Evolutionary conservation across 2,797 vertebrate species (phyloP), one percentile per base, ranked within the genome.

Genomic region (Ceryle rudis): DNA sequence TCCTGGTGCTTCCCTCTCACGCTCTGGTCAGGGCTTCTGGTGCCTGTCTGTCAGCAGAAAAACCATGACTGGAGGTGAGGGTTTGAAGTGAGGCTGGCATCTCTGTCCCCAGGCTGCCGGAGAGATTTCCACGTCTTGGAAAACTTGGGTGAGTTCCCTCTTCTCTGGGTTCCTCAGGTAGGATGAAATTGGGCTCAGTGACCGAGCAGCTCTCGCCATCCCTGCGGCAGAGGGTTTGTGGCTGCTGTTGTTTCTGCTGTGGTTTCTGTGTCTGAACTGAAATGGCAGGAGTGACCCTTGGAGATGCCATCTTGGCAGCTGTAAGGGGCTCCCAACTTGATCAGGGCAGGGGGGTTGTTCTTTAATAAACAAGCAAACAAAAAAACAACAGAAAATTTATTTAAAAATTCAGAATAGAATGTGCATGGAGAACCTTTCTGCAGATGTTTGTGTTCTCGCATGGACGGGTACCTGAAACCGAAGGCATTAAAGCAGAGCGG

Each of bases 381-480:
- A 49, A 49, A 26, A 51, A 15, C 14, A 25, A 28, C 25, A 10
- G 25, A 16, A 25, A 31, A 11, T 8, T 31, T 47, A 51, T n/a
- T 10, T 2, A 17, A 5, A 33, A 28, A 35, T 39, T 67, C 8
- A 25, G 7, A 62, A 10, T 8, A 5, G 23, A 25, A 84, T 2
- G 22, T 35, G 28, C 6, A 0, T 0, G 4, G 62, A 22, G 42
- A 55, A 3, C 39, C 16, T 72, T 78, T 28, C 14, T 35, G 15
- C 23, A 28, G 6, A 10, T 23, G 57, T 33, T 39, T 31, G 6
- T 10, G 31, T 44, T 1, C 47, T 57, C 33, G 58, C 5, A 4
- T 1, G 22, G 55, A 1, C 35, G 3, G 39, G 26, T 33, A 1
- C 11, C 41, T 47, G 41, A 54, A 31, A 8, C 3, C 0, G 0